phyloP scores from a whole-genome alignment of 2,113 vertebrate species.

The Halcyon malimbica region DNA sequence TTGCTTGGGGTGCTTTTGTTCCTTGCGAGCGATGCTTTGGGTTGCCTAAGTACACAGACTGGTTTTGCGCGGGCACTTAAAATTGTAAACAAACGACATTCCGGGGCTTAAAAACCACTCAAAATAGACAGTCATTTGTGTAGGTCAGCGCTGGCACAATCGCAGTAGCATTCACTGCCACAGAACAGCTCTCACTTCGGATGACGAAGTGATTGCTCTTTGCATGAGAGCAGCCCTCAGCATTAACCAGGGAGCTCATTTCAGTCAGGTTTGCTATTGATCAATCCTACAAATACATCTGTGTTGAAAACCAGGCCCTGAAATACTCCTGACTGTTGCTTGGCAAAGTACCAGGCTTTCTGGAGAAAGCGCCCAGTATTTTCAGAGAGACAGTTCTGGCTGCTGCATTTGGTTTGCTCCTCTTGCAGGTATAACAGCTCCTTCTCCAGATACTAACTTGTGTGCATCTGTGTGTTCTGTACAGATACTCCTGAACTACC shows the following conservation, averaged over 20 bases:
- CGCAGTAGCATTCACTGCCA: background rate
- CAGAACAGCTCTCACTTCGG: accelerated
- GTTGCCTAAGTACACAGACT: accelerated
- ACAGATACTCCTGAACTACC: constrained; percentile 96
- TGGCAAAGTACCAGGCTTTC: background rate
- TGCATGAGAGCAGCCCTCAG: background rate
- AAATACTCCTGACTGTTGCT: background rate
- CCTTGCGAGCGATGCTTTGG: background rate
- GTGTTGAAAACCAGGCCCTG: background rate
- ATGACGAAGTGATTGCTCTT: background rate
- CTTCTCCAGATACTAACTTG: background rate
- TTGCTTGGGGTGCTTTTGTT: background rate
- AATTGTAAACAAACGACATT: background rate
- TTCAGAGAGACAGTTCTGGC: background rate
- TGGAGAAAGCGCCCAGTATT: background rate
- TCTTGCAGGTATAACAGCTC: background rate
- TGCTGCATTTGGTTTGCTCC: background rate
- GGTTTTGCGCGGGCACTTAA: background rate
- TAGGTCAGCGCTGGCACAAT: background rate
- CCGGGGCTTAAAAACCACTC: background rate
- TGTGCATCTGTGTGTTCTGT: background rate
- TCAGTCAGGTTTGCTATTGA: background rate
- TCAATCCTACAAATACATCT: background rate
- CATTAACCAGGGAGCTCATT: background rate
- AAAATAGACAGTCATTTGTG: background rate